Conservation (phyloP, 2,797 vertebrate genomes). For the Sandelia bainsii region DNA sequence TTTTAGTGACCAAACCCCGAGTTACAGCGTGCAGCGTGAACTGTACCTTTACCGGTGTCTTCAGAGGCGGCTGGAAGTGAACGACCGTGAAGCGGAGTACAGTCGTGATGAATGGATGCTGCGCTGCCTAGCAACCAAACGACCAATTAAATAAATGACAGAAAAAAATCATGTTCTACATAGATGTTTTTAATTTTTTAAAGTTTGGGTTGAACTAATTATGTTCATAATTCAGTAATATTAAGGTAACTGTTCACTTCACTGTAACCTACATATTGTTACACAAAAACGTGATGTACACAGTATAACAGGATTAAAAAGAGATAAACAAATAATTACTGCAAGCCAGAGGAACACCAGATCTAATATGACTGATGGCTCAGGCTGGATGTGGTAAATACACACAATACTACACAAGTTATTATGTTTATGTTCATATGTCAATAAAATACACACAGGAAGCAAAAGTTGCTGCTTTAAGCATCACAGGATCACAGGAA, state of each 20-base stretch:
- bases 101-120: conserved; percentile 63
- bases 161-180: neutral
- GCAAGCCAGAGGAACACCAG: neutral
- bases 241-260: neutral
- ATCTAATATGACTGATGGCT: neutral
- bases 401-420: too few relatives aligned
- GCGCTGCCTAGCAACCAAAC: conserved; percentile 73
- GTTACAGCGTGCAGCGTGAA: neutral
- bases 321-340: neutral
- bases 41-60: conserved; percentile 52
- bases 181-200: neutral
- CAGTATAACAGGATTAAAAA: neutral
- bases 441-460: neutral
- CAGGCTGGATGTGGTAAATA: too few relatives aligned
- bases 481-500: neutral
- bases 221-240: neutral
- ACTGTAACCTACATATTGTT: neutral
- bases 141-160: conserved; percentile 60
- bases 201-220: neutral
- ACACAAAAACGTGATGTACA: neutral
- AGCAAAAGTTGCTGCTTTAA: neutral
- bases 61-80: conserved; percentile 44
- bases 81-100: conserved; percentile 43
- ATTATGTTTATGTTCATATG: neutral
- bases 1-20: neutral